Evolutionary conservation across 2,888 invertebrate genomes (phyloP).

Genomic region (Brachynemurus nebulosus): DNA sequence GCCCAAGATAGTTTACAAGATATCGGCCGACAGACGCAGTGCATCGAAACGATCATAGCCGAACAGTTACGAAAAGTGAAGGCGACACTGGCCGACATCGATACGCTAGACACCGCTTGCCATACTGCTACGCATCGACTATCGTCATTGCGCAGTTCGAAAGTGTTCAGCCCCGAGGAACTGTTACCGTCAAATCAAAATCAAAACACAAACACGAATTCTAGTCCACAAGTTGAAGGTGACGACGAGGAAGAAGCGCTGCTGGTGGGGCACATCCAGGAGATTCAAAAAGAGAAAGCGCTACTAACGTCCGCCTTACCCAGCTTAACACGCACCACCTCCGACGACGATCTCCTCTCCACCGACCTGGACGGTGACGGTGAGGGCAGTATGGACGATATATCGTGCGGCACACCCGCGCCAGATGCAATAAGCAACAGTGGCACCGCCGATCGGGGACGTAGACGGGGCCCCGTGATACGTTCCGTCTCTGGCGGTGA

Average conservation of each 20-base stretch:
- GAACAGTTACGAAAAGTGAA: conserved; percentile 77
- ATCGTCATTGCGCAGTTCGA: conserved; percentile 59
- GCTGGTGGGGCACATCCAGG: conserved; percentile 63
- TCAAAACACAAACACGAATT: conserved; percentile 19
- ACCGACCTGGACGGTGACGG: conserved; percentile 66
- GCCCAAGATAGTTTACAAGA: conserved; percentile 87
- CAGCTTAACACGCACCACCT: conserved; percentile 66
- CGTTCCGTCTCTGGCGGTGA: conserved; percentile 30
- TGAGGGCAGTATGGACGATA: conserved; percentile 45
- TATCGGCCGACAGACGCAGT: conserved; percentile 77
- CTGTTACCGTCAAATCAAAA: conserved; percentile 28
- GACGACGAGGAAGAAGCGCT: conserved; percentile 64
- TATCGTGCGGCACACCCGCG: conserved; percentile 28
- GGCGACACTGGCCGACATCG: conserved; percentile 76
- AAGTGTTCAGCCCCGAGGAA: conserved; percentile 49
- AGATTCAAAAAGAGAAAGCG: conserved; percentile 70
- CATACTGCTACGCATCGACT: conserved; percentile 72
- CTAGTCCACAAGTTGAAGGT: conserved; percentile 28
- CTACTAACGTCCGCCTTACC: conserved; percentile 66
- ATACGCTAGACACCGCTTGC: conserved; percentile 75
- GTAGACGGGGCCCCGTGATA: conserved; percentile 27
- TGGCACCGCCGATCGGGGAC: conserved; percentile 13
- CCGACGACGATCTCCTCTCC: conserved; percentile 74
- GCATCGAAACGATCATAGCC: conserved; percentile 79
- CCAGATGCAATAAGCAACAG: conserved; percentile 7